A percentile compares a stretch with the other conserved stretches of the same genome.
phyloP scores from a whole-genome alignment of 2,888 invertebrate genomes.

The Bellardia pandia region DNA sequence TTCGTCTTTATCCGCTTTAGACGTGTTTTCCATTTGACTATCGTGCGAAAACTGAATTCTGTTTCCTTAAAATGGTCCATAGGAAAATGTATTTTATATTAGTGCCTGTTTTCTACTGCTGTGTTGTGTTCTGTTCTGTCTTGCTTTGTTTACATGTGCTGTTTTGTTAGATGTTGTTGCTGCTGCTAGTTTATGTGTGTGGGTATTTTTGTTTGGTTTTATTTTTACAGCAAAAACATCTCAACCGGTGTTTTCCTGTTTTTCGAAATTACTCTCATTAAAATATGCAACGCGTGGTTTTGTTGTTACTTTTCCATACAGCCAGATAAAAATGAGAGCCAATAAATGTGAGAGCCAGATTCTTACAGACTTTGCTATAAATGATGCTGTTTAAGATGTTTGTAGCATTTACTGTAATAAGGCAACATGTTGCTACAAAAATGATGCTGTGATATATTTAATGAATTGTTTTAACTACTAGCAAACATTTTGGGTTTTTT shows the following conservation, averaged over 20 bases:
- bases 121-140: constrained; percentile 20
- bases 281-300: constrained; percentile 68
- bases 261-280: constrained; percentile 45
- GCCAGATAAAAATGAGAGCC: background rate
- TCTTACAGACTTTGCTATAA: constrained; percentile 31
- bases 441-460: too few relatives aligned
- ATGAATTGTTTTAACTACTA: too few relatives aligned
- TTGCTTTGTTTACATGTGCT: constrained; percentile 52
- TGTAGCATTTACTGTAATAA: background rate
- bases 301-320: constrained; percentile 30
- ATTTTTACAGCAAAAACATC: constrained; percentile 34
- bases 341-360: constrained; percentile 14
- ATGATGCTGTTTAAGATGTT: constrained; percentile 39
- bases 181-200: constrained; percentile 1
- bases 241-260: constrained; percentile 70
- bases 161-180: constrained; percentile 34
- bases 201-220: constrained; percentile 38
- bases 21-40: constrained; percentile 65
- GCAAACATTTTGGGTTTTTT: too few relatives aligned
- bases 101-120: constrained; percentile 10
- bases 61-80: constrained; percentile 65
- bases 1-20: constrained; percentile 51
- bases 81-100: constrained; percentile 50
- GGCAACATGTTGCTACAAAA: background rate
- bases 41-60: constrained; percentile 66